Conservation (phyloP, 1,140 invertebrate genomes). For the Tigriopus japonicus region DNA sequence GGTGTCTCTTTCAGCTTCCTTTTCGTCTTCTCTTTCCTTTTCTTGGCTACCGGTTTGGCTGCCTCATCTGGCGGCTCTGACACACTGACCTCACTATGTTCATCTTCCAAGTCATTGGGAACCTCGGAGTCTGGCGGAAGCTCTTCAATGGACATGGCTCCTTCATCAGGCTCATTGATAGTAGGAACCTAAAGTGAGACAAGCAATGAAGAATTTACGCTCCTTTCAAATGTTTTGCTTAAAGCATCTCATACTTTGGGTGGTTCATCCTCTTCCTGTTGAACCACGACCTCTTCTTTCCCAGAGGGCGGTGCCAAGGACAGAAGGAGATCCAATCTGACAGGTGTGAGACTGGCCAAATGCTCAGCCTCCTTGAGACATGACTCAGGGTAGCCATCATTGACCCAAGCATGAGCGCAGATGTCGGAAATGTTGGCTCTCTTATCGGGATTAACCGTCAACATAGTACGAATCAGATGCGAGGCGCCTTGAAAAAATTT, state of each 20-base stretch:
- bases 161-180: constrained; percentile 27
- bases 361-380: constrained; percentile 71
- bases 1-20: constrained; percentile 18
- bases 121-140: not conserved
- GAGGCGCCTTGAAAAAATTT: constrained; percentile 52
- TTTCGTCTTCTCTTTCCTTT: constrained; percentile 18
- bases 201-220: no score
- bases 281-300: constrained; percentile 43
- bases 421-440: constrained; percentile 84
- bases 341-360: constrained; percentile 68
- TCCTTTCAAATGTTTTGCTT: no score
- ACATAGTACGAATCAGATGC: constrained; percentile 75
- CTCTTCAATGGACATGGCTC: constrained; percentile 23
- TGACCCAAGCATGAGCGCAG: constrained; percentile 79
- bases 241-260: not conserved
- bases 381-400: constrained; percentile 58
- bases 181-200: not conserved
- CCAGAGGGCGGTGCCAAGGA: constrained; percentile 44
- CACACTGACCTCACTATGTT: constrained; percentile 5
- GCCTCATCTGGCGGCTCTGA: constrained; percentile 1
- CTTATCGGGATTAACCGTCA: constrained; percentile 70
- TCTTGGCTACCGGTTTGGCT: not conserved
- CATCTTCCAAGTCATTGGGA: not conserved
- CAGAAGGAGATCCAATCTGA: constrained; percentile 64
- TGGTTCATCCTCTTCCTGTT: constrained; percentile 19